Base-by-base conservation (phyloP, 2,797 vertebrate species). In the Natrix natrix region DNA sequence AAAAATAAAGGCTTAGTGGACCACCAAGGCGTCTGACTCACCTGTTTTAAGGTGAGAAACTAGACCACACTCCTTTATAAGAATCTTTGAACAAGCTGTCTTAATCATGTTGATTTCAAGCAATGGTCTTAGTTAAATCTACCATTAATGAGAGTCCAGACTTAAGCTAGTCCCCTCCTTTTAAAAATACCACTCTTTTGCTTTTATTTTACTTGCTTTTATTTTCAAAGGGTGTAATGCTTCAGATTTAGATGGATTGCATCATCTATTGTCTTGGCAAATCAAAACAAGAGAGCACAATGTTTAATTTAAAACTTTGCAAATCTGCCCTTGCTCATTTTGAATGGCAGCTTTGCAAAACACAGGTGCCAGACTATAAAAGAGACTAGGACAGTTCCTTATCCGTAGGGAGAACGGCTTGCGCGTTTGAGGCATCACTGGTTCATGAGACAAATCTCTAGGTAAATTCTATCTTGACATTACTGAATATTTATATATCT, bases 151-250 rank as follows among this genome's bases (percentile, higher is more conserved):
- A 90, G 32, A 90, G 52, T 11, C 11, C 14, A 28, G 26, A 22
- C 86, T 16, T 86, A 5, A 55, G 10, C n/a, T 54, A 24, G 43
- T 22, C 22, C 74, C 17, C 4, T 24, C 37, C 43, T 48, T 74
- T 66, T 48, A 48, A 48, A 83, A 83, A 48, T 24, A 83, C 48
- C 83, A 83, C 60, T 89, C 87, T 91, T 57, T 59, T 63, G 48
- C 56, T 92, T 92, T 90, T 26, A 69, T 93, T 95, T 95, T 96
- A 37, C 52, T 59, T 63, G 48, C 56, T 92, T 92, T 90, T 26
- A 69, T 94, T 95, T 95, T 96, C 96, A 96, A 95, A 95, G 74
- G 28, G 0, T 93, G 94, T 93, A 91, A 89, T 91, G 83, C 37
- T 37, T 66, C 63, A 32, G 2, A 78, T 78, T 88, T 93, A 63